Base-by-base conservation (phyloP, 2,797 vertebrate species). In the Sparus aurata region DNA sequence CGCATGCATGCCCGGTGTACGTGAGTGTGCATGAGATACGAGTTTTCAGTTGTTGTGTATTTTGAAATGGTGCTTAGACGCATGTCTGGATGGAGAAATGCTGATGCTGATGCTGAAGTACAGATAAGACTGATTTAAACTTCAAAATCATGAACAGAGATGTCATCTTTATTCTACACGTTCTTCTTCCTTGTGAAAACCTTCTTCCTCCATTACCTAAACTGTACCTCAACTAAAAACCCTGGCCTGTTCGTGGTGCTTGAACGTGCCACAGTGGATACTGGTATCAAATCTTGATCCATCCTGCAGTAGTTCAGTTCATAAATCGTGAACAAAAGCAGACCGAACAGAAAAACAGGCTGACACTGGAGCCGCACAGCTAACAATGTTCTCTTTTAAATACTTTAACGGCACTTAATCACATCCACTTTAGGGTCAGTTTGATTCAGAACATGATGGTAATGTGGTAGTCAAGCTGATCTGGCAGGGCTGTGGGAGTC, bases 381-480 rank as follows among this genome's bases (percentile, higher is more conserved):
- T 18, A 41, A 9, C 15, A 12, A 18, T n/a, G 38, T 30, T 11
- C n/a, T 22, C 43, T 50, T 57, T 5, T 23, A 34, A 47, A 16
- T 30, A 23, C 22, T n/a, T 16, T 67, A 34, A 53, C 68, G 47
- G 0, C 23, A 10, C 27, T 54, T 34, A 61, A 58, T 23, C 11
- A 54, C 13, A 49, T 30, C 38, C 20, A 46, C 16, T 69, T 63
- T 3, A 57, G 41, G 62, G 30, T 61, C 2, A 34, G 57, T 43
- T 61, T 54, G 16, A 59, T 61, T 27, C 4, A 68, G 43, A 68
- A 68, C 38, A 61, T 61, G 55, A 11, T 0, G 5, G 18, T 43
- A 22, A 71, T 60, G 61, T 65, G 61, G 58, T 53, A 7, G 38
- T 55, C 55, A 3, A 55, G 50, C 43, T 57, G 27, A 49, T 63